Conservation (phyloP, 2,113 vertebrate genomes). For the Rallus limicola region DNA sequence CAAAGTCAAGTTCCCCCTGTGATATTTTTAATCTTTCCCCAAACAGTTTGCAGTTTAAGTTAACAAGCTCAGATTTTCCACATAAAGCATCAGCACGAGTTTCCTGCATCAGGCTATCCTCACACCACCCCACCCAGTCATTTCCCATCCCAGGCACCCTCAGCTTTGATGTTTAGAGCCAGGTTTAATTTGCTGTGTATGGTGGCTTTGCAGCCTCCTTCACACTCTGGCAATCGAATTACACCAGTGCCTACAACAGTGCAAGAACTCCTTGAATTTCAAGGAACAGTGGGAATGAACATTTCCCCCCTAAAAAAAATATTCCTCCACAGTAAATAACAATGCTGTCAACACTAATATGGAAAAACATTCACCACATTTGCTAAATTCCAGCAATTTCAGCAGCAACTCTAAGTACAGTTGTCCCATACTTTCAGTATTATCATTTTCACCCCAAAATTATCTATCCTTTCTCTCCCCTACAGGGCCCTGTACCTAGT, state of each 20-base stretch:
- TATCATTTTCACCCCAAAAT: not conserved
- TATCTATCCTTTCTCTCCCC: not conserved
- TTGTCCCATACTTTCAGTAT: not conserved
- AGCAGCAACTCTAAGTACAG: not conserved
- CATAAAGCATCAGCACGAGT: slow-evolving; percentile 10
- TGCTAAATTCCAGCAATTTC: not conserved
- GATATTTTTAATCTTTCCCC: too few species aligned
- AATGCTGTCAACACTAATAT: not conserved
- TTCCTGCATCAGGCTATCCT: not conserved
- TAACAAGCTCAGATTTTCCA: slow-evolving; percentile 56
- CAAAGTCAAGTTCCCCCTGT: not conserved
- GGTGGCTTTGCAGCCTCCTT: not conserved
- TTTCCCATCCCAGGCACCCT: not conserved
- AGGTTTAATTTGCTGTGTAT: not conserved
- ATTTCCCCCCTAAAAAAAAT: not conserved
- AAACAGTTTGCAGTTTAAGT: not conserved
- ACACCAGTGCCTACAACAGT: not conserved
- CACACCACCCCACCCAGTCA: not conserved
- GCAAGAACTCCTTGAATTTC: not conserved
- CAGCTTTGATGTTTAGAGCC: not conserved
- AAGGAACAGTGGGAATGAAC: not conserved
- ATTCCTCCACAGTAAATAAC: not conserved
- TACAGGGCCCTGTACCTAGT: not conserved
- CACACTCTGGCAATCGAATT: not conserved
- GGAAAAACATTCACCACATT: not conserved